These are phyloP conservation scores for Azorinus chamasolen DNA, from an alignment of 2,888 invertebrate species.

Conservation along the genomic window DNA sequence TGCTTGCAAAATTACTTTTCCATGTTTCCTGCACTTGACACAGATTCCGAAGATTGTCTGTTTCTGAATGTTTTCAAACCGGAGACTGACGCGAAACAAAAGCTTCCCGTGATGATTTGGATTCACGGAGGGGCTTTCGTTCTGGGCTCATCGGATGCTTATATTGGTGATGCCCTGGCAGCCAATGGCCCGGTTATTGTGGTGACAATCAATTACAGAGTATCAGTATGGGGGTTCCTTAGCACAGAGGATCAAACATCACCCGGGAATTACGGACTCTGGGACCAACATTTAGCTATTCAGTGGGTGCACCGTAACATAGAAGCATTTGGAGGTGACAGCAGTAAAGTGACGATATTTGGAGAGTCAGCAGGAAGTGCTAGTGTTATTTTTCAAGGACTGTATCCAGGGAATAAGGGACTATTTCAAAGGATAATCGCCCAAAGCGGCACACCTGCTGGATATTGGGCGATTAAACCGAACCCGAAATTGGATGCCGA, in stretches of 20 bases:
- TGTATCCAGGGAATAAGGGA: slow-evolving; percentile 95
- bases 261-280: slow-evolving; percentile 90
- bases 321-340: slow-evolving; percentile 89
- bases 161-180: slow-evolving; percentile 61
- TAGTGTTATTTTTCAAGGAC: slow-evolving; percentile 91
- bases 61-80: slow-evolving; percentile 72
- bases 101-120: slow-evolving; percentile 61
- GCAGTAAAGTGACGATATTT: slow-evolving; percentile 96
- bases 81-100: neutral
- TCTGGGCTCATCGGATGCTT: slow-evolving; percentile 62
- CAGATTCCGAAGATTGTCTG: slow-evolving; percentile 73
- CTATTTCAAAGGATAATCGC: slow-evolving; percentile 93
- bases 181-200: slow-evolving; percentile 60
- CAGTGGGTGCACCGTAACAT: slow-evolving; percentile 85
- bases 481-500: slow-evolving; percentile 92
- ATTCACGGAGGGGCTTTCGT: slow-evolving; percentile 67
- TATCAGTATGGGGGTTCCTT: slow-evolving; percentile 75
- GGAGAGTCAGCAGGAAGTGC: slow-evolving; percentile 99
- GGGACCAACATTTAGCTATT: slow-evolving; percentile 97
- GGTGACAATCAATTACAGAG: slow-evolving; percentile 73
- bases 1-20: slow-evolving; percentile 56
- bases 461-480: slow-evolving; percentile 96
- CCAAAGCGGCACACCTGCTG: slow-evolving; percentile 96
- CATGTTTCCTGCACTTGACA: slow-evolving; percentile 46
- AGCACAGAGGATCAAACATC: slow-evolving; percentile 62